phyloP scores from a whole-genome alignment of 2,888 invertebrate genomes.

The Scaptomyza cyrtandrae region DNA sequence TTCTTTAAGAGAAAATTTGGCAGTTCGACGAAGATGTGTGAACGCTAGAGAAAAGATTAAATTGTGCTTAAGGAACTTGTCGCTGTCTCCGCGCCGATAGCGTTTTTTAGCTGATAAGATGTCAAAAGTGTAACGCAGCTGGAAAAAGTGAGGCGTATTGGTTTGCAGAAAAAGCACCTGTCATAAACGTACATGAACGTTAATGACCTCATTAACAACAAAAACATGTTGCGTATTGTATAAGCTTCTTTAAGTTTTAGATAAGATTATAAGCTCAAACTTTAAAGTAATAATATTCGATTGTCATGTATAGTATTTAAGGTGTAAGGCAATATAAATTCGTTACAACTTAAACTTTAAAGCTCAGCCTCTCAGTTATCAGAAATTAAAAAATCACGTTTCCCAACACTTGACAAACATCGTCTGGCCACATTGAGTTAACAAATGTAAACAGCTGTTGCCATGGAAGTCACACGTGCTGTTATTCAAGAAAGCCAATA shows the following conservation, averaged over 20 bases:
- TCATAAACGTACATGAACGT: neutral
- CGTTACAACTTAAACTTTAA: neutral
- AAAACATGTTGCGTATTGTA: neutral
- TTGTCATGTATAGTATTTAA: too few species aligned
- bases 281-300: too few species aligned
- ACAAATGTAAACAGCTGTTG: conserved; percentile 59
- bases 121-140: conserved; percentile 45
- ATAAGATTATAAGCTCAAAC: neutral
- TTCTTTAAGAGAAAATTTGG: conserved; percentile 27
- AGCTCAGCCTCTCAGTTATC: neutral
- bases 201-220: neutral
- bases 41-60: conserved; percentile 4
- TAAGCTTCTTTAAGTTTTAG: neutral
- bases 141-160: conserved; percentile 27
- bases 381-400: conserved; percentile 2
- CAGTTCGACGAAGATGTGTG: neutral
- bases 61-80: conserved; percentile 48
- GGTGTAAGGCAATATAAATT: conserved; percentile 9
- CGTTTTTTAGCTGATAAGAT: conserved; percentile 42
- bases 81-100: conserved; percentile 44
- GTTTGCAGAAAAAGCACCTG: neutral
- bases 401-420: conserved; percentile 23
- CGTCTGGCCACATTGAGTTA: conserved; percentile 33
- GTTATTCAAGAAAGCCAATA: neutral
- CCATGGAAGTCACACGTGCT: conserved; percentile 52